Base-by-base conservation (phyloP, 2,888 invertebrate genomes). In the Mimas tiliae region DNA sequence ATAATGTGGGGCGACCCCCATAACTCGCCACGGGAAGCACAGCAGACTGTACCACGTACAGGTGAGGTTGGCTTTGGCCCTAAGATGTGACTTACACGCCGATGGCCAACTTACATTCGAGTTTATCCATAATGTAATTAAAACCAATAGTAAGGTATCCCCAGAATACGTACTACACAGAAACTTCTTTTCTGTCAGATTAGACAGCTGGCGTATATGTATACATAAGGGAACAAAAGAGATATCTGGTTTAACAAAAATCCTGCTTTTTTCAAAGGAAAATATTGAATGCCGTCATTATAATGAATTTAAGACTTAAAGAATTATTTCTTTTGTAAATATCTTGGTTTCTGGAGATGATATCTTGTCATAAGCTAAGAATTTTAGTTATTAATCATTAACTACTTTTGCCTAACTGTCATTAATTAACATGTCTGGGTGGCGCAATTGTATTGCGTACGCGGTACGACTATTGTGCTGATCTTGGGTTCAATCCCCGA, bases 121-220 rank as follows among this genome's bases (percentile, higher is more conserved):
- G 21, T 6, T 14, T 14, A 45, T 45, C 14, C 1, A 45, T 14
- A 45, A 45, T 45, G 7, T 11, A 11, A 34, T 11, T 33, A 14
- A 34, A n/a, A 21, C 48, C 16, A 58, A 65, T 38, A 34, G 65
- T 65, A 65, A 34, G 55, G 53, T 47, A 47, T 19, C 3, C 27
- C n/a, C 48, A 8, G 19, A 19, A 9, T 33, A 52, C 48, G n/a
- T 14, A 6, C 45, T 19, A 65, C 65, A 58, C 48, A 65, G 65
- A 48, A 65, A 65, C 19, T 66, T 58, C 21, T 48, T 42, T 48
- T 47, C 53, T 63, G 66, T 66, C 66, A 63, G 63, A 66, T 66
- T 63, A 66, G 52, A 53, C 34, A 66, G 65, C 63, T 42, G 53
- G 48, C 52, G 34, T 53, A 52, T 63, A 53, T 45, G 11, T 42